Evolutionary conservation across 2,113 vertebrate species (phyloP).

Genomic region (Gracilinanus agilis): DNA sequence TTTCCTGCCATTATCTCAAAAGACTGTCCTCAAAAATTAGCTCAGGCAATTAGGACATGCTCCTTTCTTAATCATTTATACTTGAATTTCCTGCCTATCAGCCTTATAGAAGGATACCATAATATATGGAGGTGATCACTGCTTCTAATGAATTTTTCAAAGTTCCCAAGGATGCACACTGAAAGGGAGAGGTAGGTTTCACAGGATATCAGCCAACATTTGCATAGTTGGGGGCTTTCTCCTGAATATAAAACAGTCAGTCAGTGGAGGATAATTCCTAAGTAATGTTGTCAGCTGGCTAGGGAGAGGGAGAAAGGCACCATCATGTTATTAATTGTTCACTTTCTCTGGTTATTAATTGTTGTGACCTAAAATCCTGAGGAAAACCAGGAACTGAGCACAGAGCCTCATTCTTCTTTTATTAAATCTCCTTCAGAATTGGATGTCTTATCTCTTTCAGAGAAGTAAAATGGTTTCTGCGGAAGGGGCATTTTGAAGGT

Average conservation of each 20-base stretch:
- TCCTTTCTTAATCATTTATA: conserved; percentile 49
- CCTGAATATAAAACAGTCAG: neutral
- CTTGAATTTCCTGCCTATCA: conserved; percentile 9
- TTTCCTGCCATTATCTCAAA: conserved; percentile 12
- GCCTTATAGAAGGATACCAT: conserved; percentile 31
- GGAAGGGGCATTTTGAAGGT: conserved; percentile 41
- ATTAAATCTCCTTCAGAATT: conserved; percentile 10
- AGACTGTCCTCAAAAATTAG: conserved; percentile 26
- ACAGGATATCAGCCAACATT: conserved; percentile 42
- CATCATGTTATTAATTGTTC: conserved; percentile 16
- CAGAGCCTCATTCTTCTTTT: conserved; percentile 10
- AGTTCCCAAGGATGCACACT: conserved; percentile 51
- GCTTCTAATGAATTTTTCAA: conserved; percentile 65
- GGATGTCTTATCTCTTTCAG: conserved; percentile 38
- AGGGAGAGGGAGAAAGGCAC: neutral
- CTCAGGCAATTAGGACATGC: conserved; percentile 23
- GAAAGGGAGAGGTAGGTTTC: conserved; percentile 40
- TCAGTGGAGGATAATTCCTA: conserved; percentile 10
- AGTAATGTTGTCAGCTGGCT: neutral
- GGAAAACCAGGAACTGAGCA: neutral
- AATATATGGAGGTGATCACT: conserved; percentile 64
- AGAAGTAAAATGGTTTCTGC: conserved; percentile 54
- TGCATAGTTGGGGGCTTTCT: conserved; percentile 1
- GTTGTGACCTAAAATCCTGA: conserved; percentile 20
- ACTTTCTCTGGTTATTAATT: conserved; percentile 21